These are phyloP conservation scores for Asbolus verrucosus DNA, from an alignment of 1,140 invertebrate species.

Conservation along the genomic window DNA sequence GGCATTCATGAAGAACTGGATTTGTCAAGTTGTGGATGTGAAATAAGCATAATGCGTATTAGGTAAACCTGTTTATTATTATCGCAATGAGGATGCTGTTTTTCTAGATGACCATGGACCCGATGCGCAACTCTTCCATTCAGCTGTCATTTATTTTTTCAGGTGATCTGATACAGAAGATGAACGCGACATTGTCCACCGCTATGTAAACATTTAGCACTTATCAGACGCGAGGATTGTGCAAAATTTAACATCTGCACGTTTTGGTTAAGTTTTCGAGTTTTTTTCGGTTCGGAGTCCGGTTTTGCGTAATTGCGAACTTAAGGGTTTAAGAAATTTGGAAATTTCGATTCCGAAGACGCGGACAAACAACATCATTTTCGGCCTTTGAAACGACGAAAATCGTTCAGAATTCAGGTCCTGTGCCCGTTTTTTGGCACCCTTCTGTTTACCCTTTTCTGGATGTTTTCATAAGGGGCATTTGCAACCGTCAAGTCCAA, in stretches of 20 bases:
- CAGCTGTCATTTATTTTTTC: constrained; percentile 38
- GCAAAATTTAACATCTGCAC: too few species aligned
- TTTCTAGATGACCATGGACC: constrained; percentile 20
- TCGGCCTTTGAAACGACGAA: too few species aligned
- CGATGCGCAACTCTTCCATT: constrained; percentile 16
- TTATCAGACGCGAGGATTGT: too few species aligned
- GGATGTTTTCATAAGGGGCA: constrained; percentile 57
- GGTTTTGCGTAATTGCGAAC: too few species aligned
- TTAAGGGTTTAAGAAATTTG: too few species aligned
- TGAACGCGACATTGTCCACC: not conserved
- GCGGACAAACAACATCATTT: too few species aligned
- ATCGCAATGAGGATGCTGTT: constrained; percentile 10
- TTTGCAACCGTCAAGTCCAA: constrained; percentile 57
- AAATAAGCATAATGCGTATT: too few species aligned
- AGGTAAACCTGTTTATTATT: constrained; percentile 29
- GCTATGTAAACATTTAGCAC: not conserved
- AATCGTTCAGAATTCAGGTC: not conserved
- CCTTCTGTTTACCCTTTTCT: constrained; percentile 45
- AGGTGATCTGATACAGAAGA: constrained; percentile 5
- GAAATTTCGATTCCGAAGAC: too few species aligned
- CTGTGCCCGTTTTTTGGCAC: not conserved
- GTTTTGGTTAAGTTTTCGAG: too few species aligned
- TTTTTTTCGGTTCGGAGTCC: too few species aligned
- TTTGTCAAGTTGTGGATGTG: not conserved
- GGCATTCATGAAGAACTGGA: too few species aligned